Percentiles rank a stretch among this genome's conserved stretches.
Conservation (phyloP, 2,113 vertebrate species). For the Pithys albifrons region DNA sequence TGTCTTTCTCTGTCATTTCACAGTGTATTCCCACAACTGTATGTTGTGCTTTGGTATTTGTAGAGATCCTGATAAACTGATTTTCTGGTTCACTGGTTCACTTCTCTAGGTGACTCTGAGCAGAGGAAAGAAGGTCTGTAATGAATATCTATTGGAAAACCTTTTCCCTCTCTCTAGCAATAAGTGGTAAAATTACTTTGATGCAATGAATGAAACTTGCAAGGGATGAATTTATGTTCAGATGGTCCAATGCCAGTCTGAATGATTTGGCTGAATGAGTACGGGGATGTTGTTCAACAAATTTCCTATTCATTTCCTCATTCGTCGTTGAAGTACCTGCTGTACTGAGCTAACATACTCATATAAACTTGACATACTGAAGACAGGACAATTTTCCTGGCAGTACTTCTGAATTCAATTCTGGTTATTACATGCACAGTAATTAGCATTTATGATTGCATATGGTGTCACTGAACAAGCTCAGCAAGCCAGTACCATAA, state of each 20-base stretch:
- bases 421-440: background rate
- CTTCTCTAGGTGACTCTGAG: background rate
- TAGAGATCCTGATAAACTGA: background rate
- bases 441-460: background rate
- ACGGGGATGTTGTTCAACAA: background rate
- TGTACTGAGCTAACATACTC: background rate
- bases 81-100: background rate
- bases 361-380: background rate
- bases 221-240: background rate
- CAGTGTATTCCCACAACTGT: no score
- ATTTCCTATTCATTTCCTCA: background rate
- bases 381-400: background rate
- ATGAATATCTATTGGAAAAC: background rate
- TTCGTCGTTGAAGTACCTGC: background rate
- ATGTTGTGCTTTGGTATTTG: background rate
- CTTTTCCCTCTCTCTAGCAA: background rate
- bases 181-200: background rate
- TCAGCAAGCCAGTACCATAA: background rate
- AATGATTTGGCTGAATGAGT: background rate
- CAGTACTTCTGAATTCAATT: background rate
- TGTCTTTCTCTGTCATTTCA: no score
- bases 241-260: accelerated
- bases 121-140: background rate
- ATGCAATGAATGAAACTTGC: background rate
- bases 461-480: background rate